Evolutionary conservation across 37 sponge, comb jelly and placozoan genomes (phyloP).

Genomic region (Geodia barretti): DNA sequence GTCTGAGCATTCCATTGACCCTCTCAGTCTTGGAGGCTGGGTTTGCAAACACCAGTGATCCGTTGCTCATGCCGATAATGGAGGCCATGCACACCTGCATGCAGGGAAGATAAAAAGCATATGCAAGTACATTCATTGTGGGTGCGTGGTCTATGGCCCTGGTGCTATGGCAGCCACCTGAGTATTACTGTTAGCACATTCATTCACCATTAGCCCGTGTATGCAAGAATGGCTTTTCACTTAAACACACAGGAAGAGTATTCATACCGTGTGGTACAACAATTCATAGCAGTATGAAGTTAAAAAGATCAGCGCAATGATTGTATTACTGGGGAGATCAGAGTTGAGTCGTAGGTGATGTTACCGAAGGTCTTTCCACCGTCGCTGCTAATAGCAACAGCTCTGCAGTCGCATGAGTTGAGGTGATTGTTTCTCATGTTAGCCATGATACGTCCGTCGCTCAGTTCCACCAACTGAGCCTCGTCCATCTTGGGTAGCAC

Average conservation of each 20-base stretch:
- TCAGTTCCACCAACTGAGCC: conserved; percentile 37
- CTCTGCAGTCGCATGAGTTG: conserved; percentile 33
- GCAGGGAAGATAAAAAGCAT: neutral
- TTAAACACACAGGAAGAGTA: neutral
- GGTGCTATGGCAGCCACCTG: no score
- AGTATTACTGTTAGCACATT: no score
- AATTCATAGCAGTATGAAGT: neutral
- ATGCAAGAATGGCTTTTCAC: no score
- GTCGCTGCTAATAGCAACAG: conserved; percentile 9
- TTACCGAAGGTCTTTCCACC: conserved; percentile 30
- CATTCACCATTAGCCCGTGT: no score
- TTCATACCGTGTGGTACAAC: neutral
- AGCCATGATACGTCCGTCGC: conserved; percentile 11
- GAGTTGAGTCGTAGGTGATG: conserved; percentile 33
- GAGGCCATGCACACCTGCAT: conserved; percentile 22
- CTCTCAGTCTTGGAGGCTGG: conserved; percentile 31
- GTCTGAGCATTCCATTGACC: conserved; percentile 25
- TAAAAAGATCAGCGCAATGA: neutral
- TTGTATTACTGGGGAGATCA: conserved; percentile 29
- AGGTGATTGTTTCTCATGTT: conserved; percentile 50
- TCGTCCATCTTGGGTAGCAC: conserved; percentile 39
- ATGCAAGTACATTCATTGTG: no score
- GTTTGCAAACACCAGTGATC: conserved; percentile 27
- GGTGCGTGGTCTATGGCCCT: no score
- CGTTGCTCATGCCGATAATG: neutral